phyloP scores from a whole-genome alignment of 2,888 invertebrate species.

The Tachina fera region DNA sequence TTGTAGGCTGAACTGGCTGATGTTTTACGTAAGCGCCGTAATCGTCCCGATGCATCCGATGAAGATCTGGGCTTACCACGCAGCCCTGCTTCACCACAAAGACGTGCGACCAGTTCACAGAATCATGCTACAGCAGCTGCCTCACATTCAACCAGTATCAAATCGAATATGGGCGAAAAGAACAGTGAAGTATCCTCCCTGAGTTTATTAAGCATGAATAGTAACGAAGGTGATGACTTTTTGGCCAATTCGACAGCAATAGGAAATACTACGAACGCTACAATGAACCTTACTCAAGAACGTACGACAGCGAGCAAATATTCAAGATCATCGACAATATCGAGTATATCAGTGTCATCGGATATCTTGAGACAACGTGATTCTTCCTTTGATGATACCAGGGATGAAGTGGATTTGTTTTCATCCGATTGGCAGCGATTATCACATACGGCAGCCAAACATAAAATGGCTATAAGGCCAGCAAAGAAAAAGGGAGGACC shows the following conservation, averaged over 20 bases:
- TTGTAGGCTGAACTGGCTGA: slow-evolving; percentile 89
- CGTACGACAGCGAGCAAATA: slow-evolving; percentile 71
- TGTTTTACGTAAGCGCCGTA: slow-evolving; percentile 87
- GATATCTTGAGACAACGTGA: slow-evolving; percentile 75
- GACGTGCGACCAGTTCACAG: slow-evolving; percentile 77
- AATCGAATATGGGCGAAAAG: slow-evolving; percentile 62
- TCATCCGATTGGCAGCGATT: slow-evolving; percentile 84
- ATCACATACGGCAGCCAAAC: slow-evolving; percentile 91
- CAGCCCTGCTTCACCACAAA: slow-evolving; percentile 89
- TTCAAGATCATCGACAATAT: slow-evolving; percentile 71
- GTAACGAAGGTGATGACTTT: slow-evolving; percentile 84
- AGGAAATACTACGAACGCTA: slow-evolving; percentile 70
- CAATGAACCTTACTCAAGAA: slow-evolving; percentile 71
- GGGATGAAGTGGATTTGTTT: slow-evolving; percentile 80
- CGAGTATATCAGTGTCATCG: slow-evolving; percentile 72
- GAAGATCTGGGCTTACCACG: slow-evolving; percentile 90
- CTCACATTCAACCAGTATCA: slow-evolving; percentile 56
- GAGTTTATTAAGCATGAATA: slow-evolving; percentile 88
- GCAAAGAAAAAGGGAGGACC: slow-evolving; percentile 90
- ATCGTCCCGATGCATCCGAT: slow-evolving; percentile 88
- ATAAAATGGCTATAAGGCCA: slow-evolving; percentile 91
- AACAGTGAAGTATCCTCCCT: slow-evolving; percentile 83
- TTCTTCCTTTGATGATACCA: slow-evolving; percentile 58
- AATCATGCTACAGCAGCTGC: slow-evolving; percentile 38
- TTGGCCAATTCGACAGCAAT: slow-evolving; percentile 69